Percentiles rank a stretch among this genome's conserved stretches.
Evolutionary conservation across 2,888 invertebrate genomes (phyloP).

Genomic region (Stenodema calcarata): DNA sequence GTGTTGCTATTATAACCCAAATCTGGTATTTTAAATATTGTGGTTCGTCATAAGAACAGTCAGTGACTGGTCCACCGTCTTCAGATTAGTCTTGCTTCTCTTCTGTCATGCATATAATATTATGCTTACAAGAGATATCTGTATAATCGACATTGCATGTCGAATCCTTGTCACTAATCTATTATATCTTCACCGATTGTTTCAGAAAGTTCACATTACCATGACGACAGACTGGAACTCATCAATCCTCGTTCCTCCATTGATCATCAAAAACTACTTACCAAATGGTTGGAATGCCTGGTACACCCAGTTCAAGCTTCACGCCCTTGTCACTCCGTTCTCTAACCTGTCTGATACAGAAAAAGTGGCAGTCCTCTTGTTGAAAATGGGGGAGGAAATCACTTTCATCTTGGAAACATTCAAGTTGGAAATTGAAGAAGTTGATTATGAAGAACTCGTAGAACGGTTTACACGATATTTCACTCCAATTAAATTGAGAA

Average conservation of each 20-base stretch:
- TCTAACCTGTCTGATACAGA: neutral
- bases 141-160: too few relatives aligned
- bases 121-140: too few relatives aligned
- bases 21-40: too few relatives aligned
- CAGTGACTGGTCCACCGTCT: too few relatives aligned
- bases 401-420: neutral
- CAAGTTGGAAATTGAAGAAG: neutral
- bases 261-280: slow-evolving; percentile 1
- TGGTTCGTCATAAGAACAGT: too few relatives aligned
- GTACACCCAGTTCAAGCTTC: neutral
- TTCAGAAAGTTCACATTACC: neutral
- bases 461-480: neutral
- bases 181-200: neutral
- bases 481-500: neutral
- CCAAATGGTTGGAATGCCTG: neutral
- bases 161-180: too few relatives aligned
- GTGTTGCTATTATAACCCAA: too few relatives aligned
- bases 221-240: neutral
- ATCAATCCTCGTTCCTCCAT: neutral
- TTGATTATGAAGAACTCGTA: neutral
- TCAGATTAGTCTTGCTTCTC: too few relatives aligned
- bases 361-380: neutral
- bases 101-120: too few relatives aligned
- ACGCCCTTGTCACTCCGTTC: neutral
- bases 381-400: neutral